Conservation (phyloP, 2,113 vertebrate genomes). For the Burhinus bistriatus region DNA sequence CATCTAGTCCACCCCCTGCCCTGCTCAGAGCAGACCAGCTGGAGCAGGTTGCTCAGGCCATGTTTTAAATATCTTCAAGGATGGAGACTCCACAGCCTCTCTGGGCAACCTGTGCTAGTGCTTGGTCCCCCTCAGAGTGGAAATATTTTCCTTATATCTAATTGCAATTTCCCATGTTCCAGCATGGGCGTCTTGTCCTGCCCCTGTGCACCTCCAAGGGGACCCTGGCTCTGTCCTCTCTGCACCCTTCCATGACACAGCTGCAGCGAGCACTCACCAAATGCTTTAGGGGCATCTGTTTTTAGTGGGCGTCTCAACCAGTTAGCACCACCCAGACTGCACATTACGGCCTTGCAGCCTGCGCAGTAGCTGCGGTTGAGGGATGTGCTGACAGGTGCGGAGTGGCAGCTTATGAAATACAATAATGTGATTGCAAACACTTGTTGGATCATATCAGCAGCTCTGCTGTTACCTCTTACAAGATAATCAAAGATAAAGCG, state of each 20-base stretch:
- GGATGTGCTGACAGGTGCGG: not conserved
- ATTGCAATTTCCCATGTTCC: not conserved
- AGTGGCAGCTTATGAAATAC: not conserved
- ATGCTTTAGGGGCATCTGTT: not conserved
- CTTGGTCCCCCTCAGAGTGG: not conserved
- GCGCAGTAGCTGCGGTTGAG: not conserved
- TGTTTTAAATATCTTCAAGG: not conserved
- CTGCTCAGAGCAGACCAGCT: not conserved
- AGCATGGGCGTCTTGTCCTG: not conserved
- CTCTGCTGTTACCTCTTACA: not conserved
- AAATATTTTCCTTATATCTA: not conserved
- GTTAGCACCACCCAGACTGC: not conserved
- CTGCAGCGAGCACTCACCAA: not conserved
- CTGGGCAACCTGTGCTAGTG: not conserved
- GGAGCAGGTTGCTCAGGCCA: not conserved
- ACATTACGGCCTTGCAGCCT: not conserved
- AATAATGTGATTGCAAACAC: not conserved
- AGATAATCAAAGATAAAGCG: not conserved
- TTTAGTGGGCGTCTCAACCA: not conserved
- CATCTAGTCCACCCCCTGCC: accelerated
- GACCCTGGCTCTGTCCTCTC: not conserved
- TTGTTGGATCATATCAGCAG: not conserved
- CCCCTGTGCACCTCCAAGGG: not conserved
- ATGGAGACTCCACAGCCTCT: not conserved
- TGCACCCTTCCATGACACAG: not conserved